phyloP scores from a whole-genome alignment of 35 echinoderm and acorn worm genomes.

The Lytechinus pictus region DNA sequence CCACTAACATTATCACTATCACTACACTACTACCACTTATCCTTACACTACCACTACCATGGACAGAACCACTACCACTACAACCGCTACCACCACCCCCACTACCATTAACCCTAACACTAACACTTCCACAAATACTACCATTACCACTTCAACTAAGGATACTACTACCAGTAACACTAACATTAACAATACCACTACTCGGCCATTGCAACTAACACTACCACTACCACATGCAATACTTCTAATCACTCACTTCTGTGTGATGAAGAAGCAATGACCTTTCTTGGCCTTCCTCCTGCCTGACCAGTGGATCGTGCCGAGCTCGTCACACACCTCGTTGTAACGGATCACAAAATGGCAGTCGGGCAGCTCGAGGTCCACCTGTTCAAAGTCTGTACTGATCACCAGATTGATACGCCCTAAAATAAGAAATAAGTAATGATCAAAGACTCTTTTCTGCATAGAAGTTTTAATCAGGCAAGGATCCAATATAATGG shows the following conservation, averaged over 20 bases:
- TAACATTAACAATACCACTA: background rate
- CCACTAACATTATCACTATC: no score
- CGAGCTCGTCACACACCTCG: background rate
- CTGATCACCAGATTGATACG: background rate
- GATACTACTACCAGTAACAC: no score
- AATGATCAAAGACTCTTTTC: no score
- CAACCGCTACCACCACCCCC: no score
- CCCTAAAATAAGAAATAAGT: background rate
- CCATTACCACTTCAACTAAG: no score
- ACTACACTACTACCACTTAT: no score
- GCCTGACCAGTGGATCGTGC: background rate
- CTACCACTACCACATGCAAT: background rate
- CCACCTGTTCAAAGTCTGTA: conserved; percentile 23
- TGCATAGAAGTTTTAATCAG: no score
- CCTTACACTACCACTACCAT: no score
- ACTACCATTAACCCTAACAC: no score
- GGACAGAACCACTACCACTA: no score
- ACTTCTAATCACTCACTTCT: background rate
- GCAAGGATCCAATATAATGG: no score
- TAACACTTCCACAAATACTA: no score
- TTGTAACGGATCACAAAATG: conserved; percentile 35
- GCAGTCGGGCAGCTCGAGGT: conserved; percentile 17
- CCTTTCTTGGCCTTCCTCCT: background rate
- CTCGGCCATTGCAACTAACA: background rate
- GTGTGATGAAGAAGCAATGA: background rate